Base-by-base conservation (phyloP, 2,888 invertebrate genomes). In the Rhagonycha lutea region DNA sequence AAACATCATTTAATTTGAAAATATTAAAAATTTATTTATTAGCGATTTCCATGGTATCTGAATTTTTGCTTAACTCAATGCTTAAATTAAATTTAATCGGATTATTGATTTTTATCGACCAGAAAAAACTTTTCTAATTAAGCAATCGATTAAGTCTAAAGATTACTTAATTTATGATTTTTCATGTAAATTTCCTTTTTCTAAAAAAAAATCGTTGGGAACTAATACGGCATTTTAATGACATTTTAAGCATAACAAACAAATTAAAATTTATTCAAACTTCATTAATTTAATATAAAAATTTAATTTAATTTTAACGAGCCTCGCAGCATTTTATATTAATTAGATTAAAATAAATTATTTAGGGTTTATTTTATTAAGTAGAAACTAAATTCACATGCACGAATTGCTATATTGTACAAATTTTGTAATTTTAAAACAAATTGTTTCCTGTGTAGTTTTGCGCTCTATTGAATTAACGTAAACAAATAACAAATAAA, bases 361-460 rank as follows among this genome's bases (percentile, higher is more conserved):
- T 47, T 47, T 47, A 12, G 47, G n/a, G n/a, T 47, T 47, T 47
- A 47, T 47, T 47, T n/a, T 47, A 47, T 47, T 47, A 47, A 47
- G n/a, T 47, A 47, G 47, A 47, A 47, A 47, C 47, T 47, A 47
- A n/a, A 47, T n/a, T 47, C 47, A 47, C 47, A 47, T 47, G 47
- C 47, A 47, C 47, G 47, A 47, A n/a, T 47, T 47, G 47, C n/a
- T 47, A n/a, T 47, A 47, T 47, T 47, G 47, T 47, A 47, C 47
- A 47, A 1, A 47, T 47, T 47, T 47, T 47, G 47, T 47, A 47
- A 47, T 28, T 72, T 72, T 68, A 23, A n/a, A 61, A 70, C 61
- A 61, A 70, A 70, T 70, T 70, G 26, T 70, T 70, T 70, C 69
- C 69, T 24, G 69, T 61, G 61, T 65, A 23, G 63, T 65, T 65